Percentiles rank a stretch among this genome's conserved stretches.
These are phyloP conservation scores for Cenopis cana DNA, from an alignment of 2,888 invertebrate species.

Conservation along the genomic window DNA sequence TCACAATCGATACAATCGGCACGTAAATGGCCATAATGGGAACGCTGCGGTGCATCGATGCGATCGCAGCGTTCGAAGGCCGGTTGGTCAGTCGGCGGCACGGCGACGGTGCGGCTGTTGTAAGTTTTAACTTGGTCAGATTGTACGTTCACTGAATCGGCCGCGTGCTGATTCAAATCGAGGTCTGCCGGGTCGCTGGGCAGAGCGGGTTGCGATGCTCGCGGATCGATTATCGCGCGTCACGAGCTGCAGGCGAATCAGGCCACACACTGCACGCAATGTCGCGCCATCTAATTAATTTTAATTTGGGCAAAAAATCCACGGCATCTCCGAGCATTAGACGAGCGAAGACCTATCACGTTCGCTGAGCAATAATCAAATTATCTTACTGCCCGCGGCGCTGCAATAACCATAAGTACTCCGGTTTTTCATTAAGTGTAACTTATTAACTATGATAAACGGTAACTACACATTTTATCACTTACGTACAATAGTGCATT, in stretches of 20 bases:
- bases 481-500: no score
- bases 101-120: slow-evolving; percentile 51
- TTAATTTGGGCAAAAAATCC: slow-evolving; percentile 40
- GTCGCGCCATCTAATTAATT: slow-evolving; percentile 45
- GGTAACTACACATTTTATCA: no score
- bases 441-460: no score
- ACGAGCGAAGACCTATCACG: slow-evolving; percentile 46
- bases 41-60: slow-evolving; percentile 64
- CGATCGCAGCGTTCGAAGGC: slow-evolving; percentile 63
- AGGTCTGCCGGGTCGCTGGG: slow-evolving; percentile 71
- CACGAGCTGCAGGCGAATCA: slow-evolving; percentile 59
- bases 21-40: slow-evolving; percentile 73
- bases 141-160: slow-evolving; percentile 67
- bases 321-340: slow-evolving; percentile 27
- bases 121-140: slow-evolving; percentile 64
- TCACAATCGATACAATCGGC: slow-evolving; percentile 72
- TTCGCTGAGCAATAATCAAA: slow-evolving; percentile 57
- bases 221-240: slow-evolving; percentile 67
- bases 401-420: slow-evolving; percentile 67
- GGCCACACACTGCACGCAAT: slow-evolving; percentile 50
- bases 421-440: slow-evolving; percentile 76
- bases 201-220: slow-evolving; percentile 64
- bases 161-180: slow-evolving; percentile 78
- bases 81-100: slow-evolving; percentile 41
- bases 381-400: slow-evolving; percentile 60